phyloP scores from a whole-genome alignment of 1,140 invertebrate species.

The Procambarus clarkii region DNA sequence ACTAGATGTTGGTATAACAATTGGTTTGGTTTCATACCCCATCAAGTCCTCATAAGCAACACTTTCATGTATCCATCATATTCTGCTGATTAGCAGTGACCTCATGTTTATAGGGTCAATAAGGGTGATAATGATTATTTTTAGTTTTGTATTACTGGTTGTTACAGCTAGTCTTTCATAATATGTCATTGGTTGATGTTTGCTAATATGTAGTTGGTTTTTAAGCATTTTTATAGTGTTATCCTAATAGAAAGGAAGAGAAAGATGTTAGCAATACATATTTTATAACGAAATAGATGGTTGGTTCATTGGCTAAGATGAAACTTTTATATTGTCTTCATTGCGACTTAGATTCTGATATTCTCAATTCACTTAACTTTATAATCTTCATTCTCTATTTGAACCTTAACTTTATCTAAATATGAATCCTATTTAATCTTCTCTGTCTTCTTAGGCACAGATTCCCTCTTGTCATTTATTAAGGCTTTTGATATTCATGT shows the following conservation, averaged over 20 bases:
- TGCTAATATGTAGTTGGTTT: slow-evolving; percentile 61
- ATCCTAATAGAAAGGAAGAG: slow-evolving; percentile 59
- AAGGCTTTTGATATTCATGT: slow-evolving; percentile 43
- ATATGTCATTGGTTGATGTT: slow-evolving; percentile 66
- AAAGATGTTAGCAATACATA: slow-evolving; percentile 64
- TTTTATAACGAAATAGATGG: slow-evolving; percentile 60
- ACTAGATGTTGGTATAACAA: neutral
- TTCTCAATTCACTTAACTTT: slow-evolving; percentile 62
- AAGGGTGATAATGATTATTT: slow-evolving; percentile 61
- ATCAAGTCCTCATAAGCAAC: neutral
- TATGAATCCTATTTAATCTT: slow-evolving; percentile 54
- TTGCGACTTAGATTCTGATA: slow-evolving; percentile 42
- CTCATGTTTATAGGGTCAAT: slow-evolving; percentile 42
- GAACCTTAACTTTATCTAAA: slow-evolving; percentile 54
- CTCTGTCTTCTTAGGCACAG: slow-evolving; percentile 43
- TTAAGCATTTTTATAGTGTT: slow-evolving; percentile 65
- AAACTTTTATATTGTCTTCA: slow-evolving; percentile 54
- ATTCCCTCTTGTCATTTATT: slow-evolving; percentile 48
- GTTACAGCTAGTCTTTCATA: slow-evolving; percentile 66
- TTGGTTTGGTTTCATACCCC: neutral
- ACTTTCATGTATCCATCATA: slow-evolving; percentile 25
- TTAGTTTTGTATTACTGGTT: slow-evolving; percentile 64
- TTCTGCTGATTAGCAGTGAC: slow-evolving; percentile 35
- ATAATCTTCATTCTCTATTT: slow-evolving; percentile 45
- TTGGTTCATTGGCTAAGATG: slow-evolving; percentile 57